Evolutionary conservation across 2,113 vertebrate species (phyloP).

Genomic region (Sinocyclocheilus maitianheensis): DNA sequence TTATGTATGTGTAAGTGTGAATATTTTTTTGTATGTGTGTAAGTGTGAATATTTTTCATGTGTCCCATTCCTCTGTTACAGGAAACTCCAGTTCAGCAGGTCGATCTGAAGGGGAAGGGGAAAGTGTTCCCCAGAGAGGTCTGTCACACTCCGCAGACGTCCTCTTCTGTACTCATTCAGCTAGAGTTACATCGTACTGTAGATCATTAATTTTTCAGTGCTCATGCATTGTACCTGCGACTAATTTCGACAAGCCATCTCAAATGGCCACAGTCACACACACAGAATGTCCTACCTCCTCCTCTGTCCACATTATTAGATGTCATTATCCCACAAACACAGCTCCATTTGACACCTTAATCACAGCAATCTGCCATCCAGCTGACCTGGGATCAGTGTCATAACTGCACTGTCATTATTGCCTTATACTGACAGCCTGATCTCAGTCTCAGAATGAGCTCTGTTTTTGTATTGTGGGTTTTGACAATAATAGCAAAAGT

Average conservation of each 20-base stretch:
- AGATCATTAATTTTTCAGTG: constrained; percentile 1
- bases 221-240: constrained; percentile 19
- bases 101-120: constrained; percentile 67
- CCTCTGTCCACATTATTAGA: constrained; percentile 11
- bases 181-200: not conserved
- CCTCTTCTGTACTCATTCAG: not conserved
- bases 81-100: constrained; percentile 70
- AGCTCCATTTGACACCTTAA: constrained; percentile 17
- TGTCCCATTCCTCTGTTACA: constrained; percentile 45
- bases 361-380: not conserved
- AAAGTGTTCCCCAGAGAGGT: constrained; percentile 68
- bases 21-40: no score
- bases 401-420: constrained; percentile 14
- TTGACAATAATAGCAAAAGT: constrained; percentile 5
- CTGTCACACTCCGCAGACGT: constrained; percentile 19
- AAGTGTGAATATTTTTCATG: not conserved
- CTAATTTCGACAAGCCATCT: not conserved
- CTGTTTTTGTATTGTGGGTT: constrained; percentile 6
- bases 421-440: constrained; percentile 3
- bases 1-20: not conserved
- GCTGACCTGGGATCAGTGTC: constrained; percentile 17
- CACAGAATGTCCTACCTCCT: not conserved
- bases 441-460: not conserved
- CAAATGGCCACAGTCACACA: not conserved
- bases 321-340: not conserved